These are phyloP conservation scores for Eurois occulta DNA, from an alignment of 2,888 invertebrate genomes.

Conservation along the genomic window DNA sequence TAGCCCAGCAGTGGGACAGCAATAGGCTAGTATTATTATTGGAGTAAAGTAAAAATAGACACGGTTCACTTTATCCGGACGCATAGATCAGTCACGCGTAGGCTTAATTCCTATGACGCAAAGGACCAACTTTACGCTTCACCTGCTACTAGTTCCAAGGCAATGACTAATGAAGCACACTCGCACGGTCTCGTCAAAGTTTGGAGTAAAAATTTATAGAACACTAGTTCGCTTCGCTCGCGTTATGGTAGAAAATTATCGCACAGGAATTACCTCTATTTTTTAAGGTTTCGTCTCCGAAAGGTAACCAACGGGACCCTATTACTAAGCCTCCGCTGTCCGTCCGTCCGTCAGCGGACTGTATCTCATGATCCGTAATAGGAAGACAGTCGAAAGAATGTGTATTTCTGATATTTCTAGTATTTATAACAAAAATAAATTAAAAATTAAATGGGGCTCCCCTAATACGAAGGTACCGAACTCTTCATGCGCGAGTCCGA, in stretches of 20 bases:
- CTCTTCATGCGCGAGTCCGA: too few relatives aligned
- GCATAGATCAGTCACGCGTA: slow-evolving; percentile 21
- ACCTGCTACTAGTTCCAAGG: slow-evolving; percentile 61
- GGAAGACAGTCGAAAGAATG: too few relatives aligned
- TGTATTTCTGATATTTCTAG: too few relatives aligned
- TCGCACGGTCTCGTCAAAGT: slow-evolving; percentile 53
- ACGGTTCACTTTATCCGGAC: slow-evolving; percentile 6
- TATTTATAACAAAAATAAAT: too few relatives aligned
- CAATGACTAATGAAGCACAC: slow-evolving; percentile 71
- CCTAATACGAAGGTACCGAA: too few relatives aligned
- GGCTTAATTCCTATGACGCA: slow-evolving; percentile 57
- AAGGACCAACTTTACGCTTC: slow-evolving; percentile 65
- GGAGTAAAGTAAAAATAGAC: neutral
- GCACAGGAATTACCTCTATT: neutral
- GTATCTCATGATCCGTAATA: too few relatives aligned
- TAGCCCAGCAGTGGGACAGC: neutral
- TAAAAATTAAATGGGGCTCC: too few relatives aligned
- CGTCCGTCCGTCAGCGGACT: too few relatives aligned
- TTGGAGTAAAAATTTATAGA: slow-evolving; percentile 56
- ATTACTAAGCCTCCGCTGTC: too few relatives aligned
- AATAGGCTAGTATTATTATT: neutral
- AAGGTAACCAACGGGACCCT: too few relatives aligned
- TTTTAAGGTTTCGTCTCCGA: too few relatives aligned
- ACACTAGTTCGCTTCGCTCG: neutral
- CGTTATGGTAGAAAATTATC: neutral